Evolutionary conservation across 2,888 invertebrate genomes (phyloP), one percentile per base, ranked within the genome.

Genomic region (Platerodrilus igneus): DNA sequence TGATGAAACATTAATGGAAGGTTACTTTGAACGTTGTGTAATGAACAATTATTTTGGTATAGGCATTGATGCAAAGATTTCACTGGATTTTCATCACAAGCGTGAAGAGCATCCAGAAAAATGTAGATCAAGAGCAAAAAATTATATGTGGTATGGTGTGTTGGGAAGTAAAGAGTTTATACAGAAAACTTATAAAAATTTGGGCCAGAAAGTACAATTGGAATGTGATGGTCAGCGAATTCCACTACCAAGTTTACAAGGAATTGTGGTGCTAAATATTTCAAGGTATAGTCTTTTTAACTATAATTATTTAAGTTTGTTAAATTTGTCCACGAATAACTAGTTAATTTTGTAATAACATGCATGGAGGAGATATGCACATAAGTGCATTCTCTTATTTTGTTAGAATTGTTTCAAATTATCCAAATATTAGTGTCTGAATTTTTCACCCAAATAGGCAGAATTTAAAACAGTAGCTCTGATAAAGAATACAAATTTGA

Each of bases 31-130:
- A 68, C 83, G 86, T 52, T 92, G 92, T 58, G 94, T 95, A 2
- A 96, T 97, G 96, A 97, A 96, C 69, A 97, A 97, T 66, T 97
- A 97, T 65, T 96, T 96, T 64, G 96, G 96, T 0, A 96, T 97
- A 58, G 96, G 96, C 1, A 89, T 97, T 47, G 96, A 97, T 70
- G 96, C 96, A 0, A 96, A 97, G 70, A 95, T 97, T 36, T 89
- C 94, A 0, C 71, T 96, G 26, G 96, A 96, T 64, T 97, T 97
- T 64, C 95, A 96, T 67, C 89, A 93, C 60, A 96, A 95, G 67
- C 77, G 96, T 17, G 95, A 96, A 62, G 94, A 94, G 58, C 93
- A 95, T 68, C 95, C 96, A 0, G 94, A 96, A 62, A 95, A 95
- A 64, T 95, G 93, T 66, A 74, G 92, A 47, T 93, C 93, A 0